phyloP scores from a whole-genome alignment of 2,888 invertebrate species.

The Euplagia quadripunctaria region DNA sequence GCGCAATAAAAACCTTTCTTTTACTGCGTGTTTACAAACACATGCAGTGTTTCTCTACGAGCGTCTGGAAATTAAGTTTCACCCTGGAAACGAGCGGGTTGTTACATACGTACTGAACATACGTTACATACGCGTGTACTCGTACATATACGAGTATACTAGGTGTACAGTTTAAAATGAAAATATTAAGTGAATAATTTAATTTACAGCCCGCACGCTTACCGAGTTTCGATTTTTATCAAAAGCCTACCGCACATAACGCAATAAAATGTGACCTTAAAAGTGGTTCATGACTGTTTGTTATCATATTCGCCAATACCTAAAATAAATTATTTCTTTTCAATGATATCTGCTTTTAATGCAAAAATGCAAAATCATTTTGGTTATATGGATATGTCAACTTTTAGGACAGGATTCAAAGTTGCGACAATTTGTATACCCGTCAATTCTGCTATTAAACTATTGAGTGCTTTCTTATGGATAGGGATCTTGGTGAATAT shows the following conservation, averaged over 20 bases:
- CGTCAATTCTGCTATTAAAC: too few relatives aligned
- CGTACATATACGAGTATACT: constrained; percentile 35
- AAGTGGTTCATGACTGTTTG: not conserved
- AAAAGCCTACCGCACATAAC: constrained; percentile 7
- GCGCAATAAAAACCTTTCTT: constrained; percentile 62
- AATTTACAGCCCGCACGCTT: constrained; percentile 54
- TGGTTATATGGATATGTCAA: too few relatives aligned
- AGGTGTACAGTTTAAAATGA: constrained; percentile 50
- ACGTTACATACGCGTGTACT: not conserved
- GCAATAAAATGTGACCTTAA: constrained; percentile 17
- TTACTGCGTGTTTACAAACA: constrained; percentile 66
- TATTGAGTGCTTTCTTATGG: too few relatives aligned
- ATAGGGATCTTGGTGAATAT: too few relatives aligned
- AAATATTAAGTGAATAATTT: constrained; percentile 62
- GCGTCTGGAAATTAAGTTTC: constrained; percentile 67
- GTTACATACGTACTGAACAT: constrained; percentile 1
- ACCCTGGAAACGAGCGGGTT: constrained; percentile 48
- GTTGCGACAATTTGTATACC: too few relatives aligned
- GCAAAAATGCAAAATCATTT: not conserved
- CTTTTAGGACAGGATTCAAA: too few relatives aligned
- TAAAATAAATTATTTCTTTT: not conserved
- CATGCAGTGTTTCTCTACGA: constrained; percentile 63
- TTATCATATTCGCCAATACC: not conserved
- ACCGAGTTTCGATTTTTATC: constrained; percentile 23
- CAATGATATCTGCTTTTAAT: not conserved